Base-by-base conservation (phyloP, 2,797 vertebrate species). In the Scarus forsteni region DNA sequence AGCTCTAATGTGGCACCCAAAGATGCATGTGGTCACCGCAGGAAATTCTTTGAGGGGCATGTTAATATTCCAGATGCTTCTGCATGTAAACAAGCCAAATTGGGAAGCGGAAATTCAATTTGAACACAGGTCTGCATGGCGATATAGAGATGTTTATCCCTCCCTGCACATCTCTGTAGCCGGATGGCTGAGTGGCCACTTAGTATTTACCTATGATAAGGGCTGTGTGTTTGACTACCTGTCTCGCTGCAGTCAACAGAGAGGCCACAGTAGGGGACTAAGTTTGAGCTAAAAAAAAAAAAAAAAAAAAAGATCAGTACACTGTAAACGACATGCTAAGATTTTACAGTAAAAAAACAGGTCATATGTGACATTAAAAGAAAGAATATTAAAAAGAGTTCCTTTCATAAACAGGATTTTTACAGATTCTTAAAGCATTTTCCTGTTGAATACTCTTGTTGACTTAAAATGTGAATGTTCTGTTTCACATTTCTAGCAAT, bases 21-120 rank as follows among this genome's bases (percentile, higher is more conserved):
- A 83, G 70, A 85, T 34, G 44, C 72, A 85, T 87, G 85, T 77
- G 85, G 92, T 91, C 88, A 88, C 74, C 79, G 83, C 74, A 89
- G 89, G 85, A 92, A 90, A 90, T 90, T 90, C 84, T 90, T 91
- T 85, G 79, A 90, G 88, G 90, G 88, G 85, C 86, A 91, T 84
- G 92, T 86, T 91, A 90, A 93, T 92, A 93, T 91, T 90, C 93
- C 93, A 94, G 91, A 92, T 93, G 91, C 90, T 92, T 90, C 81
- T 77, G 76, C 83, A 89, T 83, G 89, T 90, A 93, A 91, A 92
- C 86, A 92, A 90, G 85, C 70, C 69, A 73, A 91, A 91, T 80
- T 60, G 67, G 75, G 67, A 74, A 77, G 81, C 79, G 85, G 92
- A 92, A 90, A 92, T 90, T 91, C 46, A 61, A 89, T 93, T 91